phyloP scores from a whole-genome alignment of 2,888 invertebrate genomes.

The Formica aserva region DNA sequence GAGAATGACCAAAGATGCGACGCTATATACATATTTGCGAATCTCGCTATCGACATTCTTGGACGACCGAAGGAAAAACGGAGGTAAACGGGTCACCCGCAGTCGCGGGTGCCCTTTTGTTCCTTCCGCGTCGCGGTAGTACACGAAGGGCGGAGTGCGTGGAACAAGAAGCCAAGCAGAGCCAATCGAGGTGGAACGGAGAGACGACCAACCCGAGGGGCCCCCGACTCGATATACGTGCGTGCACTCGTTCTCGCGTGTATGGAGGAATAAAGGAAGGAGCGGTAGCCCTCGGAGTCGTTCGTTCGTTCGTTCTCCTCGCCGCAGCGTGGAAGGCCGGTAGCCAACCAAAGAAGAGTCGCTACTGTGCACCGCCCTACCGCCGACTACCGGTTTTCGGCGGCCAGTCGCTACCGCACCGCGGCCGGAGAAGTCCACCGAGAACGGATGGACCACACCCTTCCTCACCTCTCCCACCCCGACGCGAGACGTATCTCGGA shows the following conservation, averaged over 20 bases:
- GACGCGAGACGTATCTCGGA: slow-evolving; percentile 18
- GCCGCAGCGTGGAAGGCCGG: slow-evolving; percentile 68
- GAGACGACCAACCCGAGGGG: slow-evolving; percentile 78
- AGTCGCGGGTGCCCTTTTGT: slow-evolving; percentile 30
- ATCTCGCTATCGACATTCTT: not conserved
- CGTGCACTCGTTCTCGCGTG: slow-evolving; percentile 80
- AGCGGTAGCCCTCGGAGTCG: slow-evolving; percentile 72
- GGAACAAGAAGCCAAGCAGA: slow-evolving; percentile 67
- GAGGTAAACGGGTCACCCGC: too few relatives aligned
- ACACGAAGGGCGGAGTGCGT: slow-evolving; percentile 67
- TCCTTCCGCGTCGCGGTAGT: slow-evolving; percentile 53
- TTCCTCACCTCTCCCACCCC: slow-evolving; percentile 52
- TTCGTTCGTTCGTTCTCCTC: slow-evolving; percentile 69
- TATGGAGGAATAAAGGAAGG: slow-evolving; percentile 76
- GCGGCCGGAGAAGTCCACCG: slow-evolving; percentile 69
- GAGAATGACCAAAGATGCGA: too few relatives aligned
- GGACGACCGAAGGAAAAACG: not conserved
- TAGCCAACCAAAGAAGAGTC: slow-evolving; percentile 84
- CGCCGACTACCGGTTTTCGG: slow-evolving; percentile 84
- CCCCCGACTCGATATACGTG: slow-evolving; percentile 73
- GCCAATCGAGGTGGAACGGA: slow-evolving; percentile 69
- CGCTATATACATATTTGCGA: too few relatives aligned
- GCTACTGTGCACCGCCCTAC: slow-evolving; percentile 86
- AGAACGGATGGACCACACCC: slow-evolving; percentile 79
- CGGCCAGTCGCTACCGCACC: slow-evolving; percentile 80